Percentiles rank a stretch among this genome's conserved stretches.
phyloP scores from a whole-genome alignment of 2,888 invertebrate genomes.

The Noctuana brunneofusca region DNA sequence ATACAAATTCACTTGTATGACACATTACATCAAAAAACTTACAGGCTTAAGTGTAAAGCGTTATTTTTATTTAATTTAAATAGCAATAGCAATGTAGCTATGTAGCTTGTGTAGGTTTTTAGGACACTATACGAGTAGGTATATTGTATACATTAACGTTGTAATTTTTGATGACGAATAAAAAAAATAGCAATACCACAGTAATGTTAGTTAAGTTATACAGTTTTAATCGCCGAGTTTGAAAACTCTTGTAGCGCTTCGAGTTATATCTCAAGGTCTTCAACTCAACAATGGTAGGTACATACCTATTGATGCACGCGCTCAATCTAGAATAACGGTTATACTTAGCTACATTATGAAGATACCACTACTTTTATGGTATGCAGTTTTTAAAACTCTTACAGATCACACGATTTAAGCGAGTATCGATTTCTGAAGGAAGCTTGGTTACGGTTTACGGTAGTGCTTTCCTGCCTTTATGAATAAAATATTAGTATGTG shows the following conservation, averaged over 20 bases:
- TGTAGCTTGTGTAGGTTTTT: too few species aligned
- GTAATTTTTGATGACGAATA: too few species aligned
- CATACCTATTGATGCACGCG: slow-evolving; percentile 37
- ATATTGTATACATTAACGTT: too few species aligned
- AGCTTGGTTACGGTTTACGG: slow-evolving; percentile 6
- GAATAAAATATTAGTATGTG: slow-evolving; percentile 17
- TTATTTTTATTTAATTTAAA: too few species aligned
- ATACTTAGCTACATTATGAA: background rate
- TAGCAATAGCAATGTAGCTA: too few species aligned
- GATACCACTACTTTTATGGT: background rate
- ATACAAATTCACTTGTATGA: too few species aligned
- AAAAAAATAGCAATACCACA: background rate
- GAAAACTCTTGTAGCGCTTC: slow-evolving; percentile 5
- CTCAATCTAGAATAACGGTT: slow-evolving; percentile 12
- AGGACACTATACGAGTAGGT: too few species aligned
- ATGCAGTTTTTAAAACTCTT: background rate
- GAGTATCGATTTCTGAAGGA: background rate
- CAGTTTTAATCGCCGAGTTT: background rate
- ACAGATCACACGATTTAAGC: background rate
- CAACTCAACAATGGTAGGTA: slow-evolving; percentile 35
- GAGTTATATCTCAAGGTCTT: slow-evolving; percentile 39
- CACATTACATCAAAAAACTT: too few species aligned
- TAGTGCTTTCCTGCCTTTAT: slow-evolving; percentile 8
- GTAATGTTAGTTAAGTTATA: background rate
- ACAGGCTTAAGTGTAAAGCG: too few species aligned